Evolutionary conservation across 2,888 invertebrate species (phyloP), one percentile per base, ranked within the genome.

Genomic region (Argyresthia albistria): DNA sequence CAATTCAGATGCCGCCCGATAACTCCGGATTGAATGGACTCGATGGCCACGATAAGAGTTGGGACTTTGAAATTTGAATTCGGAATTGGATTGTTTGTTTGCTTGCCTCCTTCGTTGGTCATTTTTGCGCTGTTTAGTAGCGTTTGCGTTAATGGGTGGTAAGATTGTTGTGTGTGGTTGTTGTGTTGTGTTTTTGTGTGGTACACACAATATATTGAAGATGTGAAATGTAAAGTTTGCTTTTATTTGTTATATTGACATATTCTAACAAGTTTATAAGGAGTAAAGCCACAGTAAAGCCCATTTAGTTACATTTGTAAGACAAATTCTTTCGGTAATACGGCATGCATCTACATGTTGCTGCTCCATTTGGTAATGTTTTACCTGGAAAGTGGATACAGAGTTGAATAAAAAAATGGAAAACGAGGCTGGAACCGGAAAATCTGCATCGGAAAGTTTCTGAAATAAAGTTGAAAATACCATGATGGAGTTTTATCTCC

Each of bases 1-100:
- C 66, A 63, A 63, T 65, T 66, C 63, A 64, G 64, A 65, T 66
- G 62, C 12, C 12, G 57, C 61, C 61, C 62, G 67, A 66, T 67
- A 67, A 67, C 61, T 67, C 64, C 58, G 59, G 61, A 61, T 69
- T 62, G 62, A 63, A 59, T 58, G 56, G 56, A 54, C 43, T 49
- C 39, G 39, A 50, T 51, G 25, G 12, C 37, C 52, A 14, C 9
- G 52, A 16, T 39, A 39, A 46, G 11, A 25, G 51, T 11, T 11
- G 39, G 39, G 25, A 25, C 25, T n/a, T n/a, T 39, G 39, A 39
- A 39, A n/a, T 39, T 39, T 39, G 39, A 39, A 39, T 39, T 39
- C 8, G n/a, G 39, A 39, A 39, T 25, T n/a, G 39, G 39, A 39
- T 39, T 39, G 39, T 25, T 25, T 25, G 25, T 6, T 25, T 25